Percentiles rank a stretch among this genome's conserved stretches.
Evolutionary conservation across 2,113 vertebrate species (phyloP).

Genomic region (Platysteira castanea): DNA sequence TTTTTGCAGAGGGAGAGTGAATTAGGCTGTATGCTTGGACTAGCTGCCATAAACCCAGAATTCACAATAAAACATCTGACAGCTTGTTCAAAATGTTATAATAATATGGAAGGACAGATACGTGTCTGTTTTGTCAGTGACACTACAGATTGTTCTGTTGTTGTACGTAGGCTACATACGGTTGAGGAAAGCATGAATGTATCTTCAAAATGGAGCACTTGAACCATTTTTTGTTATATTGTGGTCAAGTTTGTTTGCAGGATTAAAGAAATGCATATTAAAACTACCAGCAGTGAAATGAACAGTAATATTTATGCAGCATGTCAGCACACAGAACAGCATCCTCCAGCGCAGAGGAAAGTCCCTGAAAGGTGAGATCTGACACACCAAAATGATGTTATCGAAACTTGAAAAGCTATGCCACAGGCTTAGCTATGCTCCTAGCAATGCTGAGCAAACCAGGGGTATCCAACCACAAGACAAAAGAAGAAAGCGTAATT

Average conservation of each 20-base stretch:
- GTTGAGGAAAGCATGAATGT: slow-evolving; percentile 33
- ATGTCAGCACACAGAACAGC: neutral
- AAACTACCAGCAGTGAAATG: slow-evolving; percentile 5
- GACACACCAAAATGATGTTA: neutral
- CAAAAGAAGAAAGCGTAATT: slow-evolving; percentile 28
- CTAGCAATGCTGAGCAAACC: neutral
- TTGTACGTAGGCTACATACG: slow-evolving; percentile 13
- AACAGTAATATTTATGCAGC: neutral
- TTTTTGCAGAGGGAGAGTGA: neutral
- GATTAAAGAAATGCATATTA: slow-evolving; percentile 29
- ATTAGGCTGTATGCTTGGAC: neutral
- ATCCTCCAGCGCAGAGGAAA: neutral
- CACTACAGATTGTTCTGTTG: neutral
- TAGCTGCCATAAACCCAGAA: slow-evolving; percentile 27
- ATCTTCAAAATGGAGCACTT: slow-evolving; percentile 42
- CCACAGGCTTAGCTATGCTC: neutral
- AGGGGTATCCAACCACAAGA: neutral
- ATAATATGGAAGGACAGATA: slow-evolving; percentile 2
- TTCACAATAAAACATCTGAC: slow-evolving; percentile 3
- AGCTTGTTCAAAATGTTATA: slow-evolving; percentile 10
- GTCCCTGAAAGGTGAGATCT: slow-evolving; percentile 9
- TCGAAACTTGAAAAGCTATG: neutral
- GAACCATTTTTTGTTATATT: slow-evolving; percentile 25
- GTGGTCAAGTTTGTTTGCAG: slow-evolving; percentile 37
- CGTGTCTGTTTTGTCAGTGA: slow-evolving; percentile 2